These are phyloP conservation scores for Anthonomus grandis DNA, from an alignment of 1,140 invertebrate species.

Conservation along the genomic window DNA sequence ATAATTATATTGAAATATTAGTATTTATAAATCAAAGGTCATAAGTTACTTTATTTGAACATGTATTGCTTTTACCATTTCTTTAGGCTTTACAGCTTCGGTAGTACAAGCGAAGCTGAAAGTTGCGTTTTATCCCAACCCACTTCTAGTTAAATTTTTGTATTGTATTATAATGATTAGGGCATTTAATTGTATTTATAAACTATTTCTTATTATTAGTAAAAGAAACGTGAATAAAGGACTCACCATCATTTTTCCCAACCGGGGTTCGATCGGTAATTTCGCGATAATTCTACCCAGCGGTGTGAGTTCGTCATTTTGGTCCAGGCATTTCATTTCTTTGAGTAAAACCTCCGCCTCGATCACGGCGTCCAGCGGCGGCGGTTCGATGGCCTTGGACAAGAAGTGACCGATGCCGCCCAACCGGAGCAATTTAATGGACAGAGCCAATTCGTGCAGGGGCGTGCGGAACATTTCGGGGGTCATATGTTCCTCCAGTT, in stretches of 20 bases:
- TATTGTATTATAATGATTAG: no score
- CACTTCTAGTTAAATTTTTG: no score
- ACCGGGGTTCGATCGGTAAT: constrained; percentile 85
- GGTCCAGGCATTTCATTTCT: constrained; percentile 87
- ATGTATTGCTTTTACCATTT: no score
- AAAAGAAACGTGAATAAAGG: no score
- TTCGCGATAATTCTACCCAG: constrained; percentile 89
- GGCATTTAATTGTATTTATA: no score
- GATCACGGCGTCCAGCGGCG: constrained; percentile 90
- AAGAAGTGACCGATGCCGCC: constrained; percentile 90
- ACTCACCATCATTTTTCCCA: constrained; percentile 96
- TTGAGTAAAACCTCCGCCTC: constrained; percentile 73
- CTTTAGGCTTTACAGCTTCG: no score
- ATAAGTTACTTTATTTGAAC: no score
- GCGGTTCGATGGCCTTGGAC: constrained; percentile 89
- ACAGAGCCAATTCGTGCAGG: constrained; percentile 83
- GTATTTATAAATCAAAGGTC: no score
- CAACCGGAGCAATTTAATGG: constrained; percentile 82
- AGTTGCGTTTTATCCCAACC: no score
- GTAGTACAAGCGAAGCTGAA: no score
- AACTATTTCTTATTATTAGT: no score
- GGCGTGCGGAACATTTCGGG: constrained; percentile 96
- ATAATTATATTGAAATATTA: no score
- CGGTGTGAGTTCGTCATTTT: constrained; percentile 80
- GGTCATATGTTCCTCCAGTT: constrained; percentile 85